phyloP scores from a whole-genome alignment of 2,888 invertebrate species.

The Entomobrya proxima region DNA sequence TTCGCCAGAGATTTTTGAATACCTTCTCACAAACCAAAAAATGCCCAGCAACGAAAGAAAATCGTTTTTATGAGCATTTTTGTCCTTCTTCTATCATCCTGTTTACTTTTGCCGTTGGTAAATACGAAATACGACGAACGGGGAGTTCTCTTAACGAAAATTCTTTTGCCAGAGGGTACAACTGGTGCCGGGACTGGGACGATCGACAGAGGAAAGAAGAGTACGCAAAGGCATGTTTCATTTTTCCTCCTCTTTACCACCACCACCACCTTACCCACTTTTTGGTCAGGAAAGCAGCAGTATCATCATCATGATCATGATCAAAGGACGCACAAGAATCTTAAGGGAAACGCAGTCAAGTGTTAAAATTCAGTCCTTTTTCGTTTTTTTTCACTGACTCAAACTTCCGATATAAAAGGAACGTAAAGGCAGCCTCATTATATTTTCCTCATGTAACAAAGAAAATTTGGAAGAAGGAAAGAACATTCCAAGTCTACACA shows the following conservation, averaged over 20 bases:
- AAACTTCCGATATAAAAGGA: background rate
- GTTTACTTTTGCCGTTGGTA: conserved; percentile 51
- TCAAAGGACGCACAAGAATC: background rate
- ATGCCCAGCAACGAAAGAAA: background rate
- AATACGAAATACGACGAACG: too few species aligned
- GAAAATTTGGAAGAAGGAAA: too few species aligned
- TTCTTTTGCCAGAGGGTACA: conserved; percentile 51
- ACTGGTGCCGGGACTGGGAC: conserved; percentile 64
- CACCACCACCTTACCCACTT: background rate
- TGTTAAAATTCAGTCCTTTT: background rate
- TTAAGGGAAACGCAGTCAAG: background rate
- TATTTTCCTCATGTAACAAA: background rate
- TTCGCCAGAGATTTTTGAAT: too few species aligned
- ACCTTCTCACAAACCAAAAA: background rate
- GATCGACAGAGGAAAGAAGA: too few species aligned
- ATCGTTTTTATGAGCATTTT: too few species aligned
- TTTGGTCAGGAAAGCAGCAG: background rate
- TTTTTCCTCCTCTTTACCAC: background rate
- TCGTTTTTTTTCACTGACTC: background rate
- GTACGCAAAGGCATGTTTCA: conserved; percentile 43
- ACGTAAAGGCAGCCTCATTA: background rate
- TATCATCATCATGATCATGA: background rate
- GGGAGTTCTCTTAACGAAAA: conserved; percentile 5
- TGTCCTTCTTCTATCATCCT: too few species aligned
- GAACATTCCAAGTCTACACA: background rate